These are phyloP conservation scores for Batillaria attramentaria DNA, from an alignment of 1,140 invertebrate genomes.

Conservation along the genomic window DNA sequence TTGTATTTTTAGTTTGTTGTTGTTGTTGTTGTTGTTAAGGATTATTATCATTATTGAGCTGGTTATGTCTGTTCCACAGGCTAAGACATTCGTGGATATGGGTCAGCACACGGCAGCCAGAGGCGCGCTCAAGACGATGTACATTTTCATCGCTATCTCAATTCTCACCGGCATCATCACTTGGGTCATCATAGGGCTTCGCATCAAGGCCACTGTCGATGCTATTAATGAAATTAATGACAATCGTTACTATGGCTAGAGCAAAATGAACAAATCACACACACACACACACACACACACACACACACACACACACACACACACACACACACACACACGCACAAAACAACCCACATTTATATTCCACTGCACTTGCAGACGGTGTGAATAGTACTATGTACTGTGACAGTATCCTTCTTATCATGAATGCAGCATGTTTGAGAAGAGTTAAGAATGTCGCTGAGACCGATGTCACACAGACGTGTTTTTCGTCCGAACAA, in stretches of 20 bases:
- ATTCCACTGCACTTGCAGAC: neutral
- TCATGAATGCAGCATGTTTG: too few relatives aligned
- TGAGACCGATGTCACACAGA: too few relatives aligned
- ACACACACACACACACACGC: neutral
- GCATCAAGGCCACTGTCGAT: neutral
- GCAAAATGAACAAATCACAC: neutral
- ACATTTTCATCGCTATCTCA: slow-evolving; percentile 21
- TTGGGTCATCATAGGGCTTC: slow-evolving; percentile 24
- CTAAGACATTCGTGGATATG: neutral
- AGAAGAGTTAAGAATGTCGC: too few relatives aligned
- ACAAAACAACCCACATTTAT: neutral
- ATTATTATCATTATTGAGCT: neutral
- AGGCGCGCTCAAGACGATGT: neutral
- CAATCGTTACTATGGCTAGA: slow-evolving; percentile 5
- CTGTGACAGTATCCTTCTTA: too few relatives aligned
- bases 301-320: neutral
- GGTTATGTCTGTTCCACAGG: neutral
- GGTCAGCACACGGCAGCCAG: slow-evolving; percentile 18
- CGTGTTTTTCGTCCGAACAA: too few relatives aligned
- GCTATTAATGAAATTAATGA: neutral
- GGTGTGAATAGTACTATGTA: too few relatives aligned
- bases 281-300: neutral
- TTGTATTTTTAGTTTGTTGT: neutral
- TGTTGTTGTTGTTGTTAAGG: neutral
- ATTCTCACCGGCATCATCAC: slow-evolving; percentile 25